Percentiles rank a stretch among this genome's conserved stretches.
phyloP scores from a whole-genome alignment of 2,797 vertebrate genomes.

The Hafferia zeledoni region DNA sequence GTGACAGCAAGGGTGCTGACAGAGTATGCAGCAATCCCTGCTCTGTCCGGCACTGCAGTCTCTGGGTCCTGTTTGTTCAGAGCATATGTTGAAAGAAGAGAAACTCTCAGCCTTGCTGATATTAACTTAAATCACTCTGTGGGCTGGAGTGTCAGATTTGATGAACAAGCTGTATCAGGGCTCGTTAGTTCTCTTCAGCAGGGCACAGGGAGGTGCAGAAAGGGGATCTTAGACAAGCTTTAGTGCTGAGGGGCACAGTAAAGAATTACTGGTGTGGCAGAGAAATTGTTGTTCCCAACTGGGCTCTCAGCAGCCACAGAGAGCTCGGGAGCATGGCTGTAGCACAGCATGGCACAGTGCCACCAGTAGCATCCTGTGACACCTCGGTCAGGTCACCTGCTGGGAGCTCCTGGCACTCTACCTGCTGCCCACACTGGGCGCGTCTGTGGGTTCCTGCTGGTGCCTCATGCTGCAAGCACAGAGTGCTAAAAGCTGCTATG shows the following conservation, averaged over 20 bases:
- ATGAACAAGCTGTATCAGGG: neutral
- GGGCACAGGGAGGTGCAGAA: neutral
- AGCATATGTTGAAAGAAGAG: neutral
- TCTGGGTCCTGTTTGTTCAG: neutral
- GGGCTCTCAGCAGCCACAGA: neutral
- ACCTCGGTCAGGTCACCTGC: neutral
- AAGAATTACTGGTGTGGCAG: neutral
- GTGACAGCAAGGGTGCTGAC: accelerated
- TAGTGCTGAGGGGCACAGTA: neutral
- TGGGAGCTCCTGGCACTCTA: neutral
- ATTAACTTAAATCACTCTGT: neutral
- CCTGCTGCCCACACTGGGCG: neutral
- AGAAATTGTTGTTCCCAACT: neutral
- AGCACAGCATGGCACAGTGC: accelerated
- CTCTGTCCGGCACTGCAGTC: neutral
- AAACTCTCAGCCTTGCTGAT: neutral
- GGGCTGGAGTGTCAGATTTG: neutral
- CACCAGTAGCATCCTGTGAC: accelerated
- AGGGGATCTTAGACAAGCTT: neutral
- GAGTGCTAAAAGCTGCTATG: neutral
- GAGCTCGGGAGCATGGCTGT: accelerated
- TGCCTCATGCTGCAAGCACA: accelerated
- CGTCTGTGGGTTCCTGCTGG: neutral
- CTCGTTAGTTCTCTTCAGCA: neutral
- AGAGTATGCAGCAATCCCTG: neutral